phyloP scores from a whole-genome alignment of 2,113 vertebrate genomes.

The Fulica atra region DNA sequence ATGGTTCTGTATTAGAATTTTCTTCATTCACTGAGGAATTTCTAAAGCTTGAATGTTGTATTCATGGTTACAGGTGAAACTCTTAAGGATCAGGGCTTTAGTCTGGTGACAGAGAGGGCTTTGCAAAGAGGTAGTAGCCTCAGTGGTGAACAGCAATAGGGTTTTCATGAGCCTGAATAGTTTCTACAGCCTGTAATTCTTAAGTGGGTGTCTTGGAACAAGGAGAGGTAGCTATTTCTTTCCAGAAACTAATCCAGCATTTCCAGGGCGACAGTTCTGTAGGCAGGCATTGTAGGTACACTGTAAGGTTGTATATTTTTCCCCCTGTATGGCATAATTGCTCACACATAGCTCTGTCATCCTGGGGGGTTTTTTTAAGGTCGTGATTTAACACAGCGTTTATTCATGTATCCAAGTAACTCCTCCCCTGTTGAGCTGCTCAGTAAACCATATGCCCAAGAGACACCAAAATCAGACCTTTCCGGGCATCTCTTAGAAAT shows the following conservation, averaged over 20 bases:
- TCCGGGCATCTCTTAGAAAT: not conserved
- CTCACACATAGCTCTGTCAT: not conserved
- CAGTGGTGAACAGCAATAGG: not conserved
- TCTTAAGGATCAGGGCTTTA: not conserved
- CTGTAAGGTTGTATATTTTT: not conserved
- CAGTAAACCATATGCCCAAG: constrained; percentile 34
- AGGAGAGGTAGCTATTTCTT: not conserved
- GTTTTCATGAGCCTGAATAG: not conserved
- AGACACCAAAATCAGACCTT: constrained; percentile 28
- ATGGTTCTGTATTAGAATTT: not conserved
- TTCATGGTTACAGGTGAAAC: not conserved
- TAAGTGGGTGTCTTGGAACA: not conserved
- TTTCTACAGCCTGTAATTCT: not conserved
- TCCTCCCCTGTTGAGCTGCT: constrained; percentile 16
- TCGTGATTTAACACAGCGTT: not conserved
- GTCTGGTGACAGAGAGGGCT: not conserved
- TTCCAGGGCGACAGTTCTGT: constrained; percentile 3
- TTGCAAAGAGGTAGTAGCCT: not conserved
- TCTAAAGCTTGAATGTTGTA: not conserved
- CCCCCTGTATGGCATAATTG: not conserved
- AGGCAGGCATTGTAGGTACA: not conserved
- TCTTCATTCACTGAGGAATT: not conserved
- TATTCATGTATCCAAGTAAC: constrained; percentile 24
- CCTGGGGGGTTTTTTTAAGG: not conserved
- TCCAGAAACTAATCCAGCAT: not conserved